These are phyloP conservation scores for Cottoperca gobio DNA, from an alignment of 2,797 vertebrate genomes.

Conservation along the genomic window DNA sequence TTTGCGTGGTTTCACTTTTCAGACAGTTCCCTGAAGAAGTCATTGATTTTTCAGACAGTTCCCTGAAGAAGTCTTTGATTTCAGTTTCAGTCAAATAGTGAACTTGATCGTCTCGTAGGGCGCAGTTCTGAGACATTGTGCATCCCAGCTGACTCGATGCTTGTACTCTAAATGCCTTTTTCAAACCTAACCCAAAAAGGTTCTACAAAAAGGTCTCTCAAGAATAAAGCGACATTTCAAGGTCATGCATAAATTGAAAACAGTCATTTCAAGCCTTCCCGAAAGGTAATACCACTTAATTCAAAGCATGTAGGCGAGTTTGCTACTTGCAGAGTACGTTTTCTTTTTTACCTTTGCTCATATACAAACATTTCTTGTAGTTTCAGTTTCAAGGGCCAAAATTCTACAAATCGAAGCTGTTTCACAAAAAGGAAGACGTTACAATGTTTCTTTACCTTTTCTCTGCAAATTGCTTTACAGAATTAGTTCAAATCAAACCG, in stretches of 20 bases:
- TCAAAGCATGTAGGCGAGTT: too few relatives aligned
- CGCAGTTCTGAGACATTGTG: neutral
- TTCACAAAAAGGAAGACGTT: neutral
- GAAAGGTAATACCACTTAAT: too few relatives aligned
- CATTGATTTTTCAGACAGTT: neutral
- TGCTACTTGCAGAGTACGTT: neutral
- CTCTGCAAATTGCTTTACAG: too few relatives aligned
- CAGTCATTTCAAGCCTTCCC: too few relatives aligned
- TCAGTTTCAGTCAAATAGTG: neutral
- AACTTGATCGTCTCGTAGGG: neutral
- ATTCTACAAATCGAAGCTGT: neutral
- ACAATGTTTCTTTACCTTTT: too few relatives aligned
- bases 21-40: neutral
- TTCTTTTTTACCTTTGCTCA: neutral
- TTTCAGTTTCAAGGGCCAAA: slow-evolving; percentile 2
- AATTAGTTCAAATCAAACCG: too few relatives aligned
- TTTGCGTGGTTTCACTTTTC: neutral
- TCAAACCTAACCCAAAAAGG: neutral
- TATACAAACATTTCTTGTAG: neutral
- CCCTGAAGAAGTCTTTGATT: neutral
- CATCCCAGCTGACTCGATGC: neutral
- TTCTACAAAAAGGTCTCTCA: neutral
- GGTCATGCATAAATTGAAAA: neutral
- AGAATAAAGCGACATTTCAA: neutral
- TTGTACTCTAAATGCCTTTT: neutral